phyloP scores from a whole-genome alignment of 2,888 invertebrate genomes.

The Xestia sexstrigata region DNA sequence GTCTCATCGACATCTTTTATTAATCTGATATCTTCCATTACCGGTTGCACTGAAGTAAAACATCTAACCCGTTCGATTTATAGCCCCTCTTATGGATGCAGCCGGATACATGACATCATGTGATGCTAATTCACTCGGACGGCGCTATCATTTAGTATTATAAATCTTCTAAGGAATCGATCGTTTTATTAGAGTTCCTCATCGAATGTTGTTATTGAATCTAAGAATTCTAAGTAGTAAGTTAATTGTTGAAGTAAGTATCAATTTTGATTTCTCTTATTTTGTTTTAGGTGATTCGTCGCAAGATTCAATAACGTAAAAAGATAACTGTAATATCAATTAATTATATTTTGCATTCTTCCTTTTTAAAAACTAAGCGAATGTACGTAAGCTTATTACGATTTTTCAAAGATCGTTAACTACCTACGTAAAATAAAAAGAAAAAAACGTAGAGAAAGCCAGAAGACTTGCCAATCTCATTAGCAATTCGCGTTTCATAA shows the following conservation, averaged over 20 bases:
- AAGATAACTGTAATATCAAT: neutral
- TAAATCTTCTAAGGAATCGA: conserved; percentile 80
- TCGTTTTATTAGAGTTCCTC: conserved; percentile 66
- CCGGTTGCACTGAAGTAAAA: conserved; percentile 84
- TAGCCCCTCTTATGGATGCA: conserved; percentile 82
- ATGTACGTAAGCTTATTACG: neutral
- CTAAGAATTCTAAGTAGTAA: neutral
- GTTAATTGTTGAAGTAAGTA: neutral
- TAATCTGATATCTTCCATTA: conserved; percentile 87
- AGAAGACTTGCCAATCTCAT: conserved; percentile 18
- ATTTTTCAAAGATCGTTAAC: conserved; percentile 25
- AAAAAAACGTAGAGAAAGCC: conserved; percentile 39
- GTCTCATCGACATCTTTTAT: conserved; percentile 86
- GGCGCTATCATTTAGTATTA: conserved; percentile 80
- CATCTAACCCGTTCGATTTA: conserved; percentile 84
- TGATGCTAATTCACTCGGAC: conserved; percentile 84
- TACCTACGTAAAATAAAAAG: neutral
- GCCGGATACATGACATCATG: conserved; percentile 87
- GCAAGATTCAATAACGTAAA: neutral
- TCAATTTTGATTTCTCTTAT: neutral
- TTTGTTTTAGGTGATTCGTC: neutral
- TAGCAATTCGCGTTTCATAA: conserved; percentile 25
- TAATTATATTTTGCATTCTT: neutral
- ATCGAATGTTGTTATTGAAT: conserved; percentile 46
- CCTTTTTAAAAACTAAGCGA: neutral